Conservation (phyloP, 2,797 vertebrate species). For the Cossypha polioptera region DNA sequence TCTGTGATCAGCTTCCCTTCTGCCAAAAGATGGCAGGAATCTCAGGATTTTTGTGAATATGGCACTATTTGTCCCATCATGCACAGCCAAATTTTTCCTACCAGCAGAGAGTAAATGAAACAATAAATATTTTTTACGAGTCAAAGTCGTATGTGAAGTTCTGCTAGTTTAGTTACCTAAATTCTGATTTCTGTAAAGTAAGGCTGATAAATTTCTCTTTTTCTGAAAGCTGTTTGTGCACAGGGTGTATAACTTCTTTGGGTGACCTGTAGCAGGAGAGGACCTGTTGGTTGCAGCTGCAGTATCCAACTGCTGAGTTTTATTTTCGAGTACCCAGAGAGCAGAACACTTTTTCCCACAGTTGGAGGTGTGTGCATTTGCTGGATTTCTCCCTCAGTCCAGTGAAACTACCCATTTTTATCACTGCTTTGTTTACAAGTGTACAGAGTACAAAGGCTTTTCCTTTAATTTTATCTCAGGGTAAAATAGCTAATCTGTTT, state of each 20-base stretch:
- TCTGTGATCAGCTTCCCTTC: neutral
- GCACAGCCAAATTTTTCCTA: neutral
- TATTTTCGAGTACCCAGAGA: neutral
- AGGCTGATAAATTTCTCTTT: neutral
- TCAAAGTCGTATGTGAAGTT: neutral
- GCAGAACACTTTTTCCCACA: neutral
- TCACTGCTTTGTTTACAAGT: slow-evolving; percentile 78
- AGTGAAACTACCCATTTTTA: slow-evolving; percentile 4
- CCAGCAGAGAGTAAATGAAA: neutral
- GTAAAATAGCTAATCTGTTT: slow-evolving; percentile 80
- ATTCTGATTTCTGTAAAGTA: neutral
- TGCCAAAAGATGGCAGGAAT: neutral
- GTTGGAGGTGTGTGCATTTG: neutral
- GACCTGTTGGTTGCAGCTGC: neutral
- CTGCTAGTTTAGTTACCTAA: neutral
- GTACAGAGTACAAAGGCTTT: slow-evolving; percentile 53
- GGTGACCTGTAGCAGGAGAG: neutral
- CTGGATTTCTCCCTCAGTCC: slow-evolving; percentile 2
- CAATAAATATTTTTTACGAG: neutral
- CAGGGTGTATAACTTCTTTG: neutral
- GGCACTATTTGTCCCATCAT: neutral
- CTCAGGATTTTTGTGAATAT: neutral
- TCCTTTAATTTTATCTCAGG: slow-evolving; percentile 68
- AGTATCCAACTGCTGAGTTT: neutral
- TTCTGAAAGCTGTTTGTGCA: neutral